Evolutionary conservation across 2,113 vertebrate species (phyloP).

Genomic region (Chloroceryle aenea): DNA sequence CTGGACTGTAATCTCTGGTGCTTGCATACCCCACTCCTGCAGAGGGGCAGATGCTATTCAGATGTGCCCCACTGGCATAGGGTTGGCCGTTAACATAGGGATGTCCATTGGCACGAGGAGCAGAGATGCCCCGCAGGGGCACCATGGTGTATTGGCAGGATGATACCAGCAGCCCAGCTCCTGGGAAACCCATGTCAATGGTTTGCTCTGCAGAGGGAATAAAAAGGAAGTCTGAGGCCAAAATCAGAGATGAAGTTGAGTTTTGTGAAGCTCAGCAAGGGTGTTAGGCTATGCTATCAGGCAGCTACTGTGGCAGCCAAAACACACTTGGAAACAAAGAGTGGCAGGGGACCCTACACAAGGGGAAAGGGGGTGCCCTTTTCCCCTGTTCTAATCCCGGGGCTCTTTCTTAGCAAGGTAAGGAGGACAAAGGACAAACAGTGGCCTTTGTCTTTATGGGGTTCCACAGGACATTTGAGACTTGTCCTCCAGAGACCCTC

Average conservation of each 20-base stretch:
- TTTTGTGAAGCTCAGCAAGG: background rate
- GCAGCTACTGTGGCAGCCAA: background rate
- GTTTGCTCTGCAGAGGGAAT: constrained; percentile 86
- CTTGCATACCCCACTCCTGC: constrained; percentile 53
- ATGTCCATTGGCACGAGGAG: constrained; percentile 74
- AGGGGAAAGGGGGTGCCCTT: background rate
- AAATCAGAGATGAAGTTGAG: background rate
- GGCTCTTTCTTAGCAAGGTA: background rate
- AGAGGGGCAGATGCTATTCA: constrained; percentile 66
- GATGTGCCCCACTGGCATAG: constrained; percentile 65
- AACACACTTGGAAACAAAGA: background rate
- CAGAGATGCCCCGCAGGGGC: constrained; percentile 85
- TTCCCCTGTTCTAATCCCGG: background rate
- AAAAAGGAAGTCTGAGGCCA: background rate
- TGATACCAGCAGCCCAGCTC: constrained; percentile 80
- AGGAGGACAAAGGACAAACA: background rate
- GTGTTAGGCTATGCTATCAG: background rate
- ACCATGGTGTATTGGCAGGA: constrained; percentile 98
- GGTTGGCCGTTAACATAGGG: constrained; percentile 80
- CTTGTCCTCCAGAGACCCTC: background rate
- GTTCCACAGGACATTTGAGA: background rate
- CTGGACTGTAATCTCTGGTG: constrained; percentile 77
- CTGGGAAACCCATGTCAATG: constrained; percentile 88
- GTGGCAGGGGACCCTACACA: background rate
- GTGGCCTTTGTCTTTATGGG: background rate